A percentile compares a stretch with the other conserved stretches of the same genome.
phyloP scores from a whole-genome alignment of 2,797 vertebrate genomes.

The Sardinella longiceps region DNA sequence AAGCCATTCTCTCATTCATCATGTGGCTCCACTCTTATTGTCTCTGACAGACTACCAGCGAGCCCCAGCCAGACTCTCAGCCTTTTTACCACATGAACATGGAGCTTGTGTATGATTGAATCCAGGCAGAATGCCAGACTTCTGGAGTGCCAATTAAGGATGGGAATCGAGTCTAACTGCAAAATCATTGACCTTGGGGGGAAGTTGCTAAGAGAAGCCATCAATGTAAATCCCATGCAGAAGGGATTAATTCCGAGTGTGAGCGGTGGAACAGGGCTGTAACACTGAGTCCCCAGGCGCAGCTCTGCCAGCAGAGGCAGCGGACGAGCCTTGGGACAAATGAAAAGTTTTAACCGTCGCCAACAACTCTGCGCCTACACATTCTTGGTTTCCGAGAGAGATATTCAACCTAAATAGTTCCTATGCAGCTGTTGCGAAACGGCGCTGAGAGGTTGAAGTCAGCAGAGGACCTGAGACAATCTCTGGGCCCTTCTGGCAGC shows the following conservation, averaged over 20 bases:
- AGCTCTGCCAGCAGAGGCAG: not conserved
- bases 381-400: not conserved
- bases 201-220: not conserved
- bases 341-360: not conserved
- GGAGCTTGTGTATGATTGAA: not conserved
- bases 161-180: not conserved
- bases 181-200: constrained; percentile 16
- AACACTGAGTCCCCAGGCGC: not conserved
- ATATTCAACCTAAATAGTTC: not conserved
- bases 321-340: not conserved
- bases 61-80: not conserved
- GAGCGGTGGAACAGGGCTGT: not conserved
- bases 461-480: constrained; percentile 45
- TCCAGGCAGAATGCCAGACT: not conserved
- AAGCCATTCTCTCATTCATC: constrained; percentile 22
- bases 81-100: not conserved
- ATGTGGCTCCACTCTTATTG: not conserved
- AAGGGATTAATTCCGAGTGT: not conserved
- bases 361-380: constrained; percentile 10
- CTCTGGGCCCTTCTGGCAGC: constrained; percentile 42
- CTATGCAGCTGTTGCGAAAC: constrained; percentile 25
- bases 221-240: not conserved
- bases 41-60: constrained; percentile 9
- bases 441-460: constrained; percentile 21
- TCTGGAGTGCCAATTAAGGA: constrained; percentile 17